Base-by-base conservation (phyloP, 2,888 invertebrate genomes). In the Lissocephala sabroskyi region DNA sequence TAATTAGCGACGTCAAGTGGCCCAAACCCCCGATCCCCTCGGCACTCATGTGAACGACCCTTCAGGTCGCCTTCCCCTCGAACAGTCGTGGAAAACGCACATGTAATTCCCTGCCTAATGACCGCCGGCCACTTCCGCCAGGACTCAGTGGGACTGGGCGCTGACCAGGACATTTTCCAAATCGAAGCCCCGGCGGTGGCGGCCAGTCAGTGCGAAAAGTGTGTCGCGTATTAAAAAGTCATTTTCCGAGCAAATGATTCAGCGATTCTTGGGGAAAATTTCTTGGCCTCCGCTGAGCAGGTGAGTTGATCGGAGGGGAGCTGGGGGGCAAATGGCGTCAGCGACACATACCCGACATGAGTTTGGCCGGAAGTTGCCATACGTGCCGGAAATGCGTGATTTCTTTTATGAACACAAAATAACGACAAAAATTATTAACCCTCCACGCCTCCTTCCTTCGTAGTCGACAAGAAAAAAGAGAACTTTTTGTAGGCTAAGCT, bases 371-470 rank as follows among this genome's bases (percentile, higher is more conserved):
- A 81, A 70, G 62, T 56, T 55, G 53, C 51, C 76, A 68, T 70
- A 79, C 73, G 79, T 71, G 70, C 78, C 74, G 80, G 80, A 80
- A 77, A 78, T 80, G 80, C 80, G 82, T 80, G 81, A 67, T 75
- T 77, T 68, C 52, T 60, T 53, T 62, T 59, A 59, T 61, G 60
- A 54, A 58, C 52, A 58, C 53, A 46, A 52, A 59, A 28, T 28
- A 28, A 30, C 43, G 47, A 10, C 43, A 52, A 42, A 56, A 50
- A 45, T 45, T 3, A 18, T 23, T 18, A 10, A 16, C 17, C 13
- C 14, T 35, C n/a, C n/a, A n/a, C n/a, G n/a, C n/a, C n/a, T n/a
- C n/a, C n/a, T n/a, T n/a, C n/a, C n/a, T n/a, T n/a, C n/a, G n/a
- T n/a, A n/a, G n/a, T n/a, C n/a, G n/a, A 28, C 30, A 50, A 52